Evolutionary conservation across 2,797 vertebrate genomes (phyloP).

Genomic region (Carapus acus): DNA sequence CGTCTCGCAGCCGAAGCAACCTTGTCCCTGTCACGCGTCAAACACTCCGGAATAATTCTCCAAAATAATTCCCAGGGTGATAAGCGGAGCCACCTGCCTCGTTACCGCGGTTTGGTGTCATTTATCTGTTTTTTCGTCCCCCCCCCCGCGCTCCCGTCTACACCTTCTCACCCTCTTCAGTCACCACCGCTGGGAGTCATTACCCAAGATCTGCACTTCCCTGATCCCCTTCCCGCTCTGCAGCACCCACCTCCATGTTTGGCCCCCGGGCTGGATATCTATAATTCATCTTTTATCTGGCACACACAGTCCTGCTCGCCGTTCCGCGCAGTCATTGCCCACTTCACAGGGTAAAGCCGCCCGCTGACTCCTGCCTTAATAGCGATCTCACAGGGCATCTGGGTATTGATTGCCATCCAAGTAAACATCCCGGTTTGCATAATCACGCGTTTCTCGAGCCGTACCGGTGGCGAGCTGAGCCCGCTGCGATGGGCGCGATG

Average conservation of each 20-base stretch:
- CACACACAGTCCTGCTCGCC: constrained; percentile 65
- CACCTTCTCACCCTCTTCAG: constrained; percentile 47
- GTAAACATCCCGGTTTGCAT: constrained; percentile 72
- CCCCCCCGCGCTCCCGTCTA: constrained; percentile 29
- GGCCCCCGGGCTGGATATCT: constrained; percentile 64
- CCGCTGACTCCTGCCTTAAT: constrained; percentile 63
- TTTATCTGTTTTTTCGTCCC: constrained; percentile 51
- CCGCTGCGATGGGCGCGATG: constrained; percentile 23
- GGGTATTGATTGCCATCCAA: constrained; percentile 73
- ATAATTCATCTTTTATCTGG: constrained; percentile 79
- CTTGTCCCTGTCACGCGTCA: constrained; percentile 53
- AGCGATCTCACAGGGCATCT: constrained; percentile 63
- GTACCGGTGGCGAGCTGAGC: constrained; percentile 10
- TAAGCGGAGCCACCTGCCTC: constrained; percentile 21
- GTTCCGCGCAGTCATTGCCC: constrained; percentile 73
- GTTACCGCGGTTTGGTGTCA: constrained; percentile 21
- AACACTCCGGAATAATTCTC: constrained; percentile 42
- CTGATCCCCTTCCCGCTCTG: constrained; percentile 5
- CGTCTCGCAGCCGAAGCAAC: constrained; percentile 49
- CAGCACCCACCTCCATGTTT: constrained; percentile 51
- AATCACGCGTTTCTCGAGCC: constrained; percentile 61
- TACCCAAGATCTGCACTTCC: constrained; percentile 45
- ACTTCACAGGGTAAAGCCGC: constrained; percentile 73
- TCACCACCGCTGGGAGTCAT: constrained; percentile 56
- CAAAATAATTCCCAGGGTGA: constrained; percentile 37